Percentiles rank a stretch among this genome's conserved stretches.
Conservation (phyloP, 2,888 invertebrate genomes). For the Bombylius major region DNA sequence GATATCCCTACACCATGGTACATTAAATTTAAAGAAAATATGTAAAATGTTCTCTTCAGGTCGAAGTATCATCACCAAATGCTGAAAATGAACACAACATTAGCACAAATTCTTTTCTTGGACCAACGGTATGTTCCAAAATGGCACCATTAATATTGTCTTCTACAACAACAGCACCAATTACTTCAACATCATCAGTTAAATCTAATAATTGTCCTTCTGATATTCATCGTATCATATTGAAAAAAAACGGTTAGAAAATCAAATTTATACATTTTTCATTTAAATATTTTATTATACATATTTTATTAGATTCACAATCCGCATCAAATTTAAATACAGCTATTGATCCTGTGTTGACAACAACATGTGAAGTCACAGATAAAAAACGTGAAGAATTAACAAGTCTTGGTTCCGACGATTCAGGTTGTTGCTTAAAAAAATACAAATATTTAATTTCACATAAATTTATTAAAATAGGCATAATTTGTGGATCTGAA, state of each 20-base stretch:
- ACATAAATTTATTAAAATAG: conserved; percentile 15
- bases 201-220: too few relatives aligned
- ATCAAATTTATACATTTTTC: too few relatives aligned
- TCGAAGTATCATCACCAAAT: conserved; percentile 37
- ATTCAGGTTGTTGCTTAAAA: conserved; percentile 33
- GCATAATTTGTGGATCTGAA: conserved; percentile 44
- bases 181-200: not conserved
- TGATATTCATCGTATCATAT: too few relatives aligned
- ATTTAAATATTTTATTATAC: not conserved
- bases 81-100: conserved; percentile 36
- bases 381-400: conserved; percentile 39
- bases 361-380: conserved; percentile 3
- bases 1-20: too few relatives aligned
- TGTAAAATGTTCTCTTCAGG: conserved; percentile 20
- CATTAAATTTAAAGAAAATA: not conserved
- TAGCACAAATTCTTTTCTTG: conserved; percentile 35
- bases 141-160: conserved; percentile 21
- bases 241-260: too few relatives aligned
- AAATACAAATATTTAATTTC: not conserved
- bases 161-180: conserved; percentile 9
- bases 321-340: conserved; percentile 24
- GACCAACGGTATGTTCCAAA: conserved; percentile 37
- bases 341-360: conserved; percentile 8
- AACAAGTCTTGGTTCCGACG: conserved; percentile 45
- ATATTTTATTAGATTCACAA: conserved; percentile 8